Evolutionary conservation across 2,113 vertebrate species (phyloP).

Genomic region (Erpornis zantholeuca): DNA sequence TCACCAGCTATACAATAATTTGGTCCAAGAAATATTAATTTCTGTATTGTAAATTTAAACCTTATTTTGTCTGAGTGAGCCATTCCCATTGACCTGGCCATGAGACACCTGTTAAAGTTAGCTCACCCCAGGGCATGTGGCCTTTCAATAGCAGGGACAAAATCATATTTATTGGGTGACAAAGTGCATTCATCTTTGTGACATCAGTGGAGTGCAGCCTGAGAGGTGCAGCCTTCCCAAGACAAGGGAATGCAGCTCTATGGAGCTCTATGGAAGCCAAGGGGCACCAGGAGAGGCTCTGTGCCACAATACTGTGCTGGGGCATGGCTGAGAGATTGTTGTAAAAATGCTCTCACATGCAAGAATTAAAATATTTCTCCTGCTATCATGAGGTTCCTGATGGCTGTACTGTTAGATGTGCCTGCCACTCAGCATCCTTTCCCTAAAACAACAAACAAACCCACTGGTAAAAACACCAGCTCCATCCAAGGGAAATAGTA

Average conservation of each 20-base stretch:
- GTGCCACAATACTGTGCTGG: background rate
- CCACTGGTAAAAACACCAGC: background rate
- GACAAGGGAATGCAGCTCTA: background rate
- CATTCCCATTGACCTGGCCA: background rate
- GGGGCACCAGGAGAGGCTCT: background rate
- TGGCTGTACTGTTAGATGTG: background rate
- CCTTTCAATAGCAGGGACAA: background rate
- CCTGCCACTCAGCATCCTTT: background rate
- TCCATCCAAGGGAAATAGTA: background rate
- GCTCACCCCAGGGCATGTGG: background rate
- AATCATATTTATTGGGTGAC: background rate
- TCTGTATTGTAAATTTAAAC: background rate
- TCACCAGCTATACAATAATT: background rate
- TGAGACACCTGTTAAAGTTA: background rate
- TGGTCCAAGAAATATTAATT: background rate
- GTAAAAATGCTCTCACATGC: background rate
- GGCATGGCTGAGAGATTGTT: background rate
- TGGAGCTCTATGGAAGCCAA: background rate
- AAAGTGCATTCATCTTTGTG: background rate
- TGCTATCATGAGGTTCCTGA: background rate
- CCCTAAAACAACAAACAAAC: background rate
- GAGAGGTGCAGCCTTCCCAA: background rate
- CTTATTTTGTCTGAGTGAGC: background rate
- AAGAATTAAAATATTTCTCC: background rate
- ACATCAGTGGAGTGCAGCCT: background rate